These are phyloP conservation scores for Helostoma temminkii DNA, from an alignment of 2,797 vertebrate genomes.

Conservation along the genomic window DNA sequence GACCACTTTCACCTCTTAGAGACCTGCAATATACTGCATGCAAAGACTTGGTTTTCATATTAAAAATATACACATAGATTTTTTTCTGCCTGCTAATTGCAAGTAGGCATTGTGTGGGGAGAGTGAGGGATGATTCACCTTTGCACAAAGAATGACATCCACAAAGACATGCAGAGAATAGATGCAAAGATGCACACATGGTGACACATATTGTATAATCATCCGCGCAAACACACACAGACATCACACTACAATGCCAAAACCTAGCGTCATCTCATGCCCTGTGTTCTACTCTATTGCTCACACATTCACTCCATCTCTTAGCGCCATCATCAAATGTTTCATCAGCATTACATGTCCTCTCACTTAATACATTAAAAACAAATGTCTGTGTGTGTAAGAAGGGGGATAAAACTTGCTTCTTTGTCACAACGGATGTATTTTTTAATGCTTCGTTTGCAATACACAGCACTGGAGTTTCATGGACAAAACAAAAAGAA, in stretches of 20 bases:
- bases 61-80: constrained; percentile 1
- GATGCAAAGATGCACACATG: constrained; percentile 25
- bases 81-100: constrained; percentile 53
- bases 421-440: too few relatives aligned
- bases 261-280: constrained; percentile 22
- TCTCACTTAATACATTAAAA: constrained; percentile 52
- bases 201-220: constrained; percentile 15
- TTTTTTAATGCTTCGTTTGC: constrained; percentile 46
- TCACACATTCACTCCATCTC: constrained; percentile 31
- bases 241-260: constrained; percentile 5
- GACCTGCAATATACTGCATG: constrained; percentile 30
- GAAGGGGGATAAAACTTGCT: constrained; percentile 32
- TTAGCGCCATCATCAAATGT: constrained; percentile 48
- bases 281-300: not conserved
- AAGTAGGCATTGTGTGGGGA: constrained; percentile 41
- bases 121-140: constrained; percentile 38
- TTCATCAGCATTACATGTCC: constrained; percentile 56
- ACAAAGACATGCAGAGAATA: constrained; percentile 8
- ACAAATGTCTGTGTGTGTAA: constrained; percentile 26
- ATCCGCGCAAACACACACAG: not conserved
- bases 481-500: constrained; percentile 6
- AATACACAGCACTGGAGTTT: constrained; percentile 22
- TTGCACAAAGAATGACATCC: constrained; percentile 18
- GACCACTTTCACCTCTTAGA: constrained; percentile 40
- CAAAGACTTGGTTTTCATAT: constrained; percentile 37